phyloP scores from a whole-genome alignment of 2,797 vertebrate species.

The Liparis tanakae region DNA sequence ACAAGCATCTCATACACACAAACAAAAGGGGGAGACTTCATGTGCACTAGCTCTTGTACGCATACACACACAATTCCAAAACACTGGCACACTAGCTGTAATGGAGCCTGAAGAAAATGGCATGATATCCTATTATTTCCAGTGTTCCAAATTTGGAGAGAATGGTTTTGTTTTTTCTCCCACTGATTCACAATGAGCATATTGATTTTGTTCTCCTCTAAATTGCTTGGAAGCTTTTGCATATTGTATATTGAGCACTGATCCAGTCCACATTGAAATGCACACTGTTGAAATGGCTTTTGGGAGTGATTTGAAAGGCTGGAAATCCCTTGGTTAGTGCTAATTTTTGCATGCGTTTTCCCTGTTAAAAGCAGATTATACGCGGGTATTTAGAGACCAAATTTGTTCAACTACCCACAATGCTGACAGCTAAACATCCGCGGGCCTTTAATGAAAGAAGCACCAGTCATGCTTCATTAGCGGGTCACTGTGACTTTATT shows the following conservation, averaged over 20 bases:
- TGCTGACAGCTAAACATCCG: constrained; percentile 38
- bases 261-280: constrained; percentile 61
- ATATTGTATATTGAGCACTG: constrained; percentile 54
- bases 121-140: constrained; percentile 63
- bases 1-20: constrained; percentile 23
- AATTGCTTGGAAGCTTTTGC: constrained; percentile 71
- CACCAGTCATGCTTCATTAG: constrained; percentile 74
- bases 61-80: constrained; percentile 29
- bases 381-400: constrained; percentile 43
- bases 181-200: constrained; percentile 68
- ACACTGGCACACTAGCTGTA: constrained; percentile 57
- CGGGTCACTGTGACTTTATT: constrained; percentile 85
- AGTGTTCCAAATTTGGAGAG: constrained; percentile 65
- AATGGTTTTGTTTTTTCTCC: constrained; percentile 50
- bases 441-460: constrained; percentile 28
- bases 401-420: constrained; percentile 50
- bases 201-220: constrained; percentile 62
- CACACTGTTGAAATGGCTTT: constrained; percentile 46
- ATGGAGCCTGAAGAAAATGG: constrained; percentile 72
- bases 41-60: constrained; percentile 17
- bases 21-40: constrained; percentile 41
- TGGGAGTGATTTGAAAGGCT: constrained; percentile 56
- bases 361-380: constrained; percentile 59
- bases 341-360: constrained; percentile 55
- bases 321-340: constrained; percentile 44